Conservation (phyloP, 1,140 invertebrate species). For the Ips typographus region DNA sequence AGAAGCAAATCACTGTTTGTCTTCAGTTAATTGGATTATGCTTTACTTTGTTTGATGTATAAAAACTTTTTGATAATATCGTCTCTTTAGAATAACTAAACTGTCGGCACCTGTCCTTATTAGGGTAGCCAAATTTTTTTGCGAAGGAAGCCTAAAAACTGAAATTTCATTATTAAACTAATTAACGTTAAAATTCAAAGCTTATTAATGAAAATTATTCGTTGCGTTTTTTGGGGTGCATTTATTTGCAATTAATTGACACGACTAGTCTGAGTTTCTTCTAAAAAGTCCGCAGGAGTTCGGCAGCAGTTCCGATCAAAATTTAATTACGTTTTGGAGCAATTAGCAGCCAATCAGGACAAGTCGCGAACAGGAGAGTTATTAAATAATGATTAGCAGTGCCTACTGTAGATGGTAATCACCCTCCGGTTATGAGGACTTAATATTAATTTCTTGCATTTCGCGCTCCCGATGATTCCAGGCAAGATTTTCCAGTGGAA, state of each 20-base stretch:
- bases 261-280: background rate
- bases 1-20: too few relatives aligned
- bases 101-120: slow-evolving; percentile 4
- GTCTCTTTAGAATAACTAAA: too few relatives aligned
- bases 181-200: background rate
- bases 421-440: slow-evolving; percentile 42
- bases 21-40: too few relatives aligned
- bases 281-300: background rate
- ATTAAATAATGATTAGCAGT: slow-evolving; percentile 51
- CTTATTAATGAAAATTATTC: too few relatives aligned
- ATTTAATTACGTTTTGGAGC: slow-evolving; percentile 49
- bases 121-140: slow-evolving; percentile 2
- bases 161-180: slow-evolving; percentile 2
- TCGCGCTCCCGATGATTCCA: slow-evolving; percentile 19
- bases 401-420: slow-evolving; percentile 47
- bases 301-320: slow-evolving; percentile 41
- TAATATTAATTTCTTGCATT: slow-evolving; percentile 45
- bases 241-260: slow-evolving; percentile 1
- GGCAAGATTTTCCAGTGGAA: slow-evolving; percentile 28
- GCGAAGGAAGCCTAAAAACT: background rate
- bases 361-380: slow-evolving; percentile 44
- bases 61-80: too few relatives aligned
- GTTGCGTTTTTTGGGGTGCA: background rate
- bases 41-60: too few relatives aligned
- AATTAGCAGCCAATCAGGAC: slow-evolving; percentile 50